A percentile compares a stretch with the other conserved stretches of the same genome.
Evolutionary conservation across 2,113 vertebrate genomes (phyloP).

Genomic region (Noturus placidus): DNA sequence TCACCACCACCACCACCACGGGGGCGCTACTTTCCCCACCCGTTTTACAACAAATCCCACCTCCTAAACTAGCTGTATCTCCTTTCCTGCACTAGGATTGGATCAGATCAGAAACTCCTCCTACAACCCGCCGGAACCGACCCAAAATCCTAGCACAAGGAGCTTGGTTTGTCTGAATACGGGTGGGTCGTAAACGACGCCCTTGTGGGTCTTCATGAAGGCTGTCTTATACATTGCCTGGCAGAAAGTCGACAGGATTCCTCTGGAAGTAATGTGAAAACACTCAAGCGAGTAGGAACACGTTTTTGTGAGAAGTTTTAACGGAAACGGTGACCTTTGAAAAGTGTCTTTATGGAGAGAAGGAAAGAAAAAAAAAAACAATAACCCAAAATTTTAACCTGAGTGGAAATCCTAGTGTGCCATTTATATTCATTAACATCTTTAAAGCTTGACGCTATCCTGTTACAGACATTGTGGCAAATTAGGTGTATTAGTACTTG

Average conservation of each 20-base stretch:
- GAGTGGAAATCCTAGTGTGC: neutral
- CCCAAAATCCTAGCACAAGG: neutral
- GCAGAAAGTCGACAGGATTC: constrained; percentile 56
- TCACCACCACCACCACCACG: constrained; percentile 57
- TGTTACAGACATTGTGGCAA: neutral
- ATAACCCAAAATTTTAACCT: neutral
- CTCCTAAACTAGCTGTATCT: neutral
- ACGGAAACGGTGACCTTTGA: neutral
- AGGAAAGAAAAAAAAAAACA: neutral
- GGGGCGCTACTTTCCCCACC: constrained; percentile 6
- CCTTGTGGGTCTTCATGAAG: constrained; percentile 10
- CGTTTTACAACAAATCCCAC: neutral
- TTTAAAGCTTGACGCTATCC: neutral
- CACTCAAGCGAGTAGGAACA: neutral
- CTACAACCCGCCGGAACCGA: neutral
- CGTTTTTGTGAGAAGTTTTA: neutral
- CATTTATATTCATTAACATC: neutral
- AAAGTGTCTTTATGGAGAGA: neutral
- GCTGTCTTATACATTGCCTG: constrained; percentile 66
- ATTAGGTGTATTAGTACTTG: neutral
- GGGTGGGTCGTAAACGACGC: neutral
- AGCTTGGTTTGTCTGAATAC: neutral
- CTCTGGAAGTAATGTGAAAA: neutral
- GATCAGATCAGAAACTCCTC: neutral
- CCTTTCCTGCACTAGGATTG: neutral